Percentiles rank a stretch among this genome's conserved stretches.
These are phyloP conservation scores for Oegoconia quadripuncta DNA, from an alignment of 2,888 invertebrate genomes.

Conservation along the genomic window DNA sequence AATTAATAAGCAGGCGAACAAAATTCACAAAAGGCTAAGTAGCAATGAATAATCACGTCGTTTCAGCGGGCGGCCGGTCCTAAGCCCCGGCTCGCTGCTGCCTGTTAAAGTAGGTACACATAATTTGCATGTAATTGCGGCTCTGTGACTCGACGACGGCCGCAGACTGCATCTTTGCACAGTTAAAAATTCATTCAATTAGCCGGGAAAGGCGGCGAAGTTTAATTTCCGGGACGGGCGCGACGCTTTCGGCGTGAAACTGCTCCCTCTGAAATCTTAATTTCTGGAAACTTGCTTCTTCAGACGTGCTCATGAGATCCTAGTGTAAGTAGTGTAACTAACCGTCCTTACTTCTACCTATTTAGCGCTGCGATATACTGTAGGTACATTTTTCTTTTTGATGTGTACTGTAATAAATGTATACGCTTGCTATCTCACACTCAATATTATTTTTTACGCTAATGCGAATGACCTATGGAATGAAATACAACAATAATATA, in stretches of 20 bases:
- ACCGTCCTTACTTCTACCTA: slow-evolving; percentile 6
- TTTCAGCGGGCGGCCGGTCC: slow-evolving; percentile 29
- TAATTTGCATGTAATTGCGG: slow-evolving; percentile 75
- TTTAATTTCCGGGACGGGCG: slow-evolving; percentile 62
- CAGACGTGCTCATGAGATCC: slow-evolving; percentile 23
- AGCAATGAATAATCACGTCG: slow-evolving; percentile 51
- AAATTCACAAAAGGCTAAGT: slow-evolving; percentile 50
- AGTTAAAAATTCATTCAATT: slow-evolving; percentile 76
- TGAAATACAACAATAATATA: too few relatives aligned
- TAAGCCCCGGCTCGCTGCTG: slow-evolving; percentile 42
- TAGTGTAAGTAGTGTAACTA: slow-evolving; percentile 17
- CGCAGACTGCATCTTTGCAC: slow-evolving; percentile 67
- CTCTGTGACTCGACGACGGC: slow-evolving; percentile 55
- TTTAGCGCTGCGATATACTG: slow-evolving; percentile 8
- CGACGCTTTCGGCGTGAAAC: slow-evolving; percentile 51
- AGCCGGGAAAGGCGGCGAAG: slow-evolving; percentile 61
- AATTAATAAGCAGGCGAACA: slow-evolving; percentile 41
- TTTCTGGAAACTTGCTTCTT: slow-evolving; percentile 46
- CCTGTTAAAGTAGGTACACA: slow-evolving; percentile 63
- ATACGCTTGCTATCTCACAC: too few relatives aligned
- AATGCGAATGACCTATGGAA: too few relatives aligned
- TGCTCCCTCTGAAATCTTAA: slow-evolving; percentile 58
- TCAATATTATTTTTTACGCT: too few relatives aligned
- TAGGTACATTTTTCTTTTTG: neutral
- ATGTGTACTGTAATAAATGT: neutral